Evolutionary conservation across 2,797 vertebrate species (phyloP).

Genomic region (Corythornis leucogaster): DNA sequence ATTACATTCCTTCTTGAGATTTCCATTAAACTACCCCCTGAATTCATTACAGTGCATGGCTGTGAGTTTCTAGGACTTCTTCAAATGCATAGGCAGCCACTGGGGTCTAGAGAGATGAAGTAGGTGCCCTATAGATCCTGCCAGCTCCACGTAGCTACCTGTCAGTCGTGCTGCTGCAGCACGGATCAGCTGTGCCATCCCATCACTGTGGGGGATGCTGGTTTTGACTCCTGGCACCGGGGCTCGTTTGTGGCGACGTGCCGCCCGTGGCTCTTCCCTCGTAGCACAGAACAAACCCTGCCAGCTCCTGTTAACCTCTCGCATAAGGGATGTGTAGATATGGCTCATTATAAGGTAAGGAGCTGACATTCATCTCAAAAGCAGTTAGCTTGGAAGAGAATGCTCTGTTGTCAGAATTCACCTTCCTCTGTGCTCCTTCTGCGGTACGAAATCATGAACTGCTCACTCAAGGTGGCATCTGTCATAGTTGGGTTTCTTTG

Average conservation of each 20-base stretch:
- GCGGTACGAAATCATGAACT: constrained; percentile 55
- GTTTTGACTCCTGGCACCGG: constrained; percentile 47
- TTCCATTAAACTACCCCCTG: constrained; percentile 71
- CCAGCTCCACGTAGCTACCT: constrained; percentile 13
- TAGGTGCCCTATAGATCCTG: not conserved
- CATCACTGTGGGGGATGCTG: constrained; percentile 4
- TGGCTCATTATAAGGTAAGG: constrained; percentile 67
- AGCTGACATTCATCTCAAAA: constrained; percentile 70
- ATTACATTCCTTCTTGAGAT: constrained; percentile 76
- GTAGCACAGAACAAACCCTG: constrained; percentile 12
- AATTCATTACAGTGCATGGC: constrained; percentile 54
- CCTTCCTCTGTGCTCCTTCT: constrained; percentile 24
- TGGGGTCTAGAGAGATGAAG: not conserved
- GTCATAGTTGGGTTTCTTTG: constrained; percentile 47
- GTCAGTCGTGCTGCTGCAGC: constrained; percentile 9
- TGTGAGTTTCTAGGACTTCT: constrained; percentile 38
- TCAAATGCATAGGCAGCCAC: not conserved
- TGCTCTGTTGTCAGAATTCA: constrained; percentile 65
- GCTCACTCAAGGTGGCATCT: constrained; percentile 34
- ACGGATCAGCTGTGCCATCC: constrained; percentile 31
- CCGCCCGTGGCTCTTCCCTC: not conserved
- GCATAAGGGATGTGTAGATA: constrained; percentile 65
- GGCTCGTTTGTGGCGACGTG: not conserved
- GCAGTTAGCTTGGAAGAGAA: constrained; percentile 52
- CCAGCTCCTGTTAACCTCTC: constrained; percentile 61